Evolutionary conservation across 2,113 vertebrate species (phyloP), one percentile per base, ranked within the genome.

Genomic region (Bubo blakistoni): DNA sequence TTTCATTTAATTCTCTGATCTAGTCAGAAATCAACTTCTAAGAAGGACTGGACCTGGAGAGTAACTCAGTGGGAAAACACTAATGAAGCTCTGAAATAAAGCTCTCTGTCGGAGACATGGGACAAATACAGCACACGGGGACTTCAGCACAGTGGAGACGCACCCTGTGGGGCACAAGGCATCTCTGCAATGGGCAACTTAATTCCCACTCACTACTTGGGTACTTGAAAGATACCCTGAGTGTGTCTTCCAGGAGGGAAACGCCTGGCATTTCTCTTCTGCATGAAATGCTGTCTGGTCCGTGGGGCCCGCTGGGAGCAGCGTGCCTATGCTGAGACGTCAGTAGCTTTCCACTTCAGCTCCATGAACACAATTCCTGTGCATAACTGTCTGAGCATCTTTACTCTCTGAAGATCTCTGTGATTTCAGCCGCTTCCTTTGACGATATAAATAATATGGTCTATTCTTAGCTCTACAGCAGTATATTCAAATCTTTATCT

Each of bases 381-480:
- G 67, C 81, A 30, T 0, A 80, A 62, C 92, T 79, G 78, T 80
- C 95, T 69, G 73, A 87, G 81, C 70, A 47, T 76, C 96, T 90
- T 65, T 27, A 11, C 70, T 62, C 86, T 85, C 74, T 25, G 63
- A 94, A 87, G 88, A 93, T 92, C 84, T 85, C 51, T 25, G 80
- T 51, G 92, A 91, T 93, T 88, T 95, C 88, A 92, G 54, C 82
- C 1, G 7, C 91, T 93, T 93, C 86, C 87, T 90, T 82, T 92
- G 93, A 79, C 19, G 34, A 91, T 96, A 96, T 97, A 98, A 98
- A 98, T 97, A 97, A 96, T 88, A 49, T 21, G 51, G 54, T 89
- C 97, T 98, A 96, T 98, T 98, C 97, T 98, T 96, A 97, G 97
- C 83, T 73, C 73, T 61, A 36, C 54, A 73, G 83, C 78, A 90